These are phyloP conservation scores for Oligia fasciuncula DNA, from an alignment of 2,888 invertebrate species.

Conservation along the genomic window DNA sequence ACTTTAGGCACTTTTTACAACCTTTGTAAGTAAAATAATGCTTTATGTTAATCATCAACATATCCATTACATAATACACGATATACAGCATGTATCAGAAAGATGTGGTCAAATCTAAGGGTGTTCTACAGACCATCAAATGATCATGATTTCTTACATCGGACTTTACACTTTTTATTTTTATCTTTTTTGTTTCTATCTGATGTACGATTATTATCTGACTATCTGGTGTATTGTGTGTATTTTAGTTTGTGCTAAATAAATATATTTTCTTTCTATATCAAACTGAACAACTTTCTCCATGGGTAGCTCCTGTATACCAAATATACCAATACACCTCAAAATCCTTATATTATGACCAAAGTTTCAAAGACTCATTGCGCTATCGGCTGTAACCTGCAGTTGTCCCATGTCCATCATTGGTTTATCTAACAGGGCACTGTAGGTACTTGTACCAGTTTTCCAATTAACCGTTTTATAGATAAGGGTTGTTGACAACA, in stretches of 20 bases:
- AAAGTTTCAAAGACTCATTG: neutral
- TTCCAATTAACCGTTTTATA: slow-evolving; percentile 52
- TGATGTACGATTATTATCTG: no score
- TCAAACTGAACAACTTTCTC: neutral
- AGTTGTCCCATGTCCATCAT: neutral
- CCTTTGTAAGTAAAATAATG: neutral
- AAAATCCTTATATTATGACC: neutral
- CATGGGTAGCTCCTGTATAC: neutral
- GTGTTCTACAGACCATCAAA: neutral
- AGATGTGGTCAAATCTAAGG: neutral
- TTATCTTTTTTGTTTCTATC: no score
- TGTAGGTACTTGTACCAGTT: slow-evolving; percentile 11
- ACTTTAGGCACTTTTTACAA: neutral
- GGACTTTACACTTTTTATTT: no score
- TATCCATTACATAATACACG: neutral
- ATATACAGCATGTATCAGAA: neutral
- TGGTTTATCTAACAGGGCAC: neutral
- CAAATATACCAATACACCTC: neutral
- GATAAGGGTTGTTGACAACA: slow-evolving; percentile 43
- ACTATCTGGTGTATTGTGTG: no score
- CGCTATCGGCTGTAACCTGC: neutral
- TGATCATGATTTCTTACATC: no score
- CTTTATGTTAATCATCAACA: neutral
- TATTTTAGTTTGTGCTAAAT: no score
- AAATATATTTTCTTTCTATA: no score